Evolutionary conservation across 2,888 invertebrate genomes (phyloP), one percentile per base, ranked within the genome.

Genomic region (Cataglyphis livida): DNA sequence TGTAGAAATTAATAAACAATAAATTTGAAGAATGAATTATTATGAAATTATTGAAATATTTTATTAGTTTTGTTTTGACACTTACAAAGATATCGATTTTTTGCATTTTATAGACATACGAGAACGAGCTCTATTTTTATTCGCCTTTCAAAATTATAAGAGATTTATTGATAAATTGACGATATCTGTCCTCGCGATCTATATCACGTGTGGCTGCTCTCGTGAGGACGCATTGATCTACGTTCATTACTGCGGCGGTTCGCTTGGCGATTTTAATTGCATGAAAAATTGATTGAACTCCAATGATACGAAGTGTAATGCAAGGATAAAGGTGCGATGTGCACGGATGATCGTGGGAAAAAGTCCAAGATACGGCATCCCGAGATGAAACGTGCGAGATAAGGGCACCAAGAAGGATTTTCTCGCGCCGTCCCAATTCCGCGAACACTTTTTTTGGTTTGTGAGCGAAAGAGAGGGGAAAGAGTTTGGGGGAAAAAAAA

Each of bases 211-310:
- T 38, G 54, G 21, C 32, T 66, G 44, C 28, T 25, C 65, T 83
- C 74, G 48, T 64, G 74, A 78, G 84, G 85, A 87, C 57, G 79
- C 84, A 73, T 90, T 85, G 85, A 90, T 85, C 85, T 81, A 84
- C 65, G 75, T 73, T 87, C 84, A 70, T 90, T 87, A 85, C 35
- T 18, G 71, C 38, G 70, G 28, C 35, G 44, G n/a, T 75, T 61
- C 81, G 32, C 73, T 83, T 35, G 64, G 71, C 73, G 66, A 38
- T 81, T 64, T 84, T 89, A 90, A 90, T 89, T 89, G 87, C 84
- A 85, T 83, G 87, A 90, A 89, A 84, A 87, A 90, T 89, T 88
- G 85, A 90, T 90, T 81, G 87, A 84, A 82, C 76, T 66, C 83
- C 82, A 89, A 85, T 86, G 90, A 84, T 64, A 71, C 38, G 54